These are phyloP conservation scores for Hydrozoanthus gracilis DNA, from an alignment of 92 coral and sea anemone genomes.

Conservation along the genomic window DNA sequence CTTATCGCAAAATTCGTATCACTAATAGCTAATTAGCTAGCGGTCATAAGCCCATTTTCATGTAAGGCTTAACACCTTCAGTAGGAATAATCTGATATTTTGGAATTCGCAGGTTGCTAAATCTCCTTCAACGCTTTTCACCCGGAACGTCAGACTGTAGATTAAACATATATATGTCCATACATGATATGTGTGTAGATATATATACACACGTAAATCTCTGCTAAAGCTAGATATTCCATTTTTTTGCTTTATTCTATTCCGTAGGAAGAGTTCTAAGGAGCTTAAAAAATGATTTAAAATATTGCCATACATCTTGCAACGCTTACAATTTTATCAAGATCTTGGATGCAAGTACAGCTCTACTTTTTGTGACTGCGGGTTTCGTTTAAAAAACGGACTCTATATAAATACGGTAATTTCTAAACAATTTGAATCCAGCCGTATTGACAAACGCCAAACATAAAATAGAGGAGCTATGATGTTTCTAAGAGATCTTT, in stretches of 20 bases:
- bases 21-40: slow-evolving; percentile 23
- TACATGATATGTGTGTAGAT: neutral
- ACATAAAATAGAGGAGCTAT: neutral
- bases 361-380: neutral
- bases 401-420: neutral
- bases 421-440: neutral
- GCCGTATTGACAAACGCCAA: neutral
- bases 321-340: neutral
- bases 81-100: slow-evolving; percentile 29
- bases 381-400: neutral
- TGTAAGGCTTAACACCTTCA: slow-evolving; percentile 30
- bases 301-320: neutral
- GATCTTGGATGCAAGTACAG: neutral
- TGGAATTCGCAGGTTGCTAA: slow-evolving; percentile 20
- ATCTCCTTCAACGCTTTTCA: slow-evolving; percentile 18
- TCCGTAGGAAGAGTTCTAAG: neutral
- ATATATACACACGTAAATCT: too few species aligned
- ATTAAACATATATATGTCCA: slow-evolving; percentile 13
- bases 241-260: neutral
- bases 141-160: slow-evolving; percentile 27
- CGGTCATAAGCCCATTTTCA: slow-evolving; percentile 44
- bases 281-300: too few species aligned
- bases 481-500: slow-evolving; percentile 17
- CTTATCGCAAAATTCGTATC: slow-evolving; percentile 5
- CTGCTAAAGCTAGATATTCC: too few species aligned